These are phyloP conservation scores for Andrena cerasifolii DNA, from an alignment of 1,140 invertebrate species.

Conservation along the genomic window DNA sequence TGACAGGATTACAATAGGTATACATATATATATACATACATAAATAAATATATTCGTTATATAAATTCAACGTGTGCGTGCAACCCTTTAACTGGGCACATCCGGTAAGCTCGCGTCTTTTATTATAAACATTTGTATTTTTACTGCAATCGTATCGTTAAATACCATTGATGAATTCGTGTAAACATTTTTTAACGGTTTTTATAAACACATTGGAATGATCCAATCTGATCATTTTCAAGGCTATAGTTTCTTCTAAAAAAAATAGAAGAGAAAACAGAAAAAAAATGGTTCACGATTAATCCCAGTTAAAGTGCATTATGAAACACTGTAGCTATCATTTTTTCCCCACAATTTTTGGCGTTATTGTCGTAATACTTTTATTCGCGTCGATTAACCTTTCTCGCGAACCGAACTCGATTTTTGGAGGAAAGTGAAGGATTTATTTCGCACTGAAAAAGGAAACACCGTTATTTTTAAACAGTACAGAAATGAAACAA, in stretches of 20 bases:
- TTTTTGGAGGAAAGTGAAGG: background rate
- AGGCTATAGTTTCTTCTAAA: background rate
- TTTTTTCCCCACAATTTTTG: too few species aligned
- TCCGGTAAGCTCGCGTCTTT: background rate
- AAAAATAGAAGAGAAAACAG: too few species aligned
- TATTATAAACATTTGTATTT: background rate
- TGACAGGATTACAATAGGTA: constrained; percentile 20
- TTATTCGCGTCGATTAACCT: too few species aligned
- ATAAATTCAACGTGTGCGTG: background rate
- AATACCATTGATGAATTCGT: background rate
- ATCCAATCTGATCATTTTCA: background rate
- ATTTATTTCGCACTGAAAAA: background rate
- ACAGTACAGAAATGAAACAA: background rate
- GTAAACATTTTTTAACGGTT: background rate
- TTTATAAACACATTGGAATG: background rate
- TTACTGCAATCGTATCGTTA: background rate
- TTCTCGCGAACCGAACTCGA: too few species aligned
- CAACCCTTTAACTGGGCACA: background rate
- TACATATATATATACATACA: background rate
- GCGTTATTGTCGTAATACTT: too few species aligned
- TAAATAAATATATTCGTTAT: background rate
- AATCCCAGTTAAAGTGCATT: too few species aligned
- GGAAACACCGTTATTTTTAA: background rate
- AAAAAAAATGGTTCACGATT: too few species aligned
- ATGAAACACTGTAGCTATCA: too few species aligned